Percentiles rank a stretch among this genome's conserved stretches.
These are phyloP conservation scores for Zaprionus ornatus DNA, from an alignment of 1,140 invertebrate genomes.

Conservation along the genomic window DNA sequence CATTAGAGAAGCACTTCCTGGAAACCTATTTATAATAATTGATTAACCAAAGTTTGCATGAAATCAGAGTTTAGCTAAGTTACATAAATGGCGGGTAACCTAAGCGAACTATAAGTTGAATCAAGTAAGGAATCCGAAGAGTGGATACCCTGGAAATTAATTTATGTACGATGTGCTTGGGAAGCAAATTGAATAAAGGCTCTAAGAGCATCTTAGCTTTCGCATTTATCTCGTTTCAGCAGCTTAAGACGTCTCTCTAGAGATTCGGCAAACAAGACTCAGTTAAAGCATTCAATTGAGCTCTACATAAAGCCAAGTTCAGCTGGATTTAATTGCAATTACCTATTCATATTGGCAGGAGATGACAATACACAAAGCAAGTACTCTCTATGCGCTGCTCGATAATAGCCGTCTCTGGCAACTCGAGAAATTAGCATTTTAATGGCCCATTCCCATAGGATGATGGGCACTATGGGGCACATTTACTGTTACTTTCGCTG, in stretches of 20 bases:
- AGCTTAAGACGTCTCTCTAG: too few species aligned
- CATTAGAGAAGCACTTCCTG: conserved; percentile 46
- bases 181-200: too few species aligned
- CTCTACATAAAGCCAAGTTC: not conserved
- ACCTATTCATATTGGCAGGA: not conserved
- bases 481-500: conserved; percentile 14
- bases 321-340: not conserved
- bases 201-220: too few species aligned
- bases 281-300: too few species aligned
- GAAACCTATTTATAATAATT: conserved; percentile 4
- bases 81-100: not conserved
- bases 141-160: too few species aligned
- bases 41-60: not conserved
- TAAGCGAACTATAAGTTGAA: not conserved
- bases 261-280: not conserved
- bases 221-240: too few species aligned
- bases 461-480: not conserved
- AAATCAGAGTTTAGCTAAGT: not conserved
- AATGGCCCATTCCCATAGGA: conserved; percentile 20
- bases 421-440: conserved; percentile 30
- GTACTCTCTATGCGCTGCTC: conserved; percentile 4
- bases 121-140: not conserved
- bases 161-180: too few species aligned
- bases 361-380: not conserved
- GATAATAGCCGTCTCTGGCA: conserved; percentile 13